phyloP scores from a whole-genome alignment of 2,888 invertebrate species.

The Callyntrura guangdongensis region DNA sequence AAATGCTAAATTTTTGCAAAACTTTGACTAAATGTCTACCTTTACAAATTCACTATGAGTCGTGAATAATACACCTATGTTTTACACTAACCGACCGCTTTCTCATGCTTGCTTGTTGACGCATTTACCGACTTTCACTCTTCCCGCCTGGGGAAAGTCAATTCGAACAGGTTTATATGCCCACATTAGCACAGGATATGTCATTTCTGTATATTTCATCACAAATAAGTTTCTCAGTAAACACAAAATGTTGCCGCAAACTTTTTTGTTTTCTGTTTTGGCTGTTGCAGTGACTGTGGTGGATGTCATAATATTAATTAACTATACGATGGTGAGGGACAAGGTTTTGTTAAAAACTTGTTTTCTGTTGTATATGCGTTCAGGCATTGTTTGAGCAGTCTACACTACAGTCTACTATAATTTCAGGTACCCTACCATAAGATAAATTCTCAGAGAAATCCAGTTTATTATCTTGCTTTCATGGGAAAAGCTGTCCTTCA shows the following conservation, averaged over 20 bases:
- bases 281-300: background rate
- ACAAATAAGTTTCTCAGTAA: background rate
- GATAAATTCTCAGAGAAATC: background rate
- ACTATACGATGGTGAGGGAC: slow-evolving; percentile 17
- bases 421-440: background rate
- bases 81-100: background rate
- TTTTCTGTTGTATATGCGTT: background rate
- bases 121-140: background rate
- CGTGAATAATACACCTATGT: background rate
- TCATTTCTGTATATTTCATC: background rate
- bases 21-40: too few species aligned
- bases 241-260: background rate
- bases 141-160: background rate
- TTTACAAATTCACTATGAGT: too few species aligned
- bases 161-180: background rate
- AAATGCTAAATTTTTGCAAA: too few species aligned
- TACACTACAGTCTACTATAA: background rate
- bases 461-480: background rate
- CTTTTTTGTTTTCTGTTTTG: background rate
- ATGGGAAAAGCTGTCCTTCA: background rate
- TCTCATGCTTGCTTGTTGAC: background rate
- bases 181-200: background rate
- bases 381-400: slow-evolving; percentile 30
- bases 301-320: slow-evolving; percentile 56
- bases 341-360: slow-evolving; percentile 40